Base-by-base conservation (phyloP, 2,888 invertebrate species). In the Panopea generosa region DNA sequence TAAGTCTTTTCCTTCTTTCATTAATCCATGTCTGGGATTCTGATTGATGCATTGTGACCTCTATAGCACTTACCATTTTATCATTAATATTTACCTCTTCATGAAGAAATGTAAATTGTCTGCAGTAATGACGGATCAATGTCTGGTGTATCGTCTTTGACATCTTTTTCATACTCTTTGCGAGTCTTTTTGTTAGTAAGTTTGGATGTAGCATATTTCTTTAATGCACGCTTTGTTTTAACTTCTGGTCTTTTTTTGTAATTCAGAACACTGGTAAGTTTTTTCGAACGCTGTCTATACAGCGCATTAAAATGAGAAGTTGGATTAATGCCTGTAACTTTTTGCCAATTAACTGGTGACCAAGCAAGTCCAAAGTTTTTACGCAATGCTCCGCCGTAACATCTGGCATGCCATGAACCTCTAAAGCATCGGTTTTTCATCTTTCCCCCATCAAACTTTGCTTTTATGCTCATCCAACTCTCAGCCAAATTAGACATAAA, bases 391-490 rank as follows among this genome's bases (percentile, higher is more conserved):
- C 45, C 45, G 20, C 45, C 45, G 16, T 45, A 45, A 6, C 45
- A 45, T 16, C 45, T 6, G 6, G 45, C 45, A 45, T 77, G 69
- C 78, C 79, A 84, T 11, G 83, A 77, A 2, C 76, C 76, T 18
- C 76, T 0, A 20, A 71, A 53, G 50, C 77, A 75, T 45, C 45
- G 16, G 20, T 45, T 45, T 3, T 9, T 45, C 3, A 45, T 20
- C 16, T 45, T 16, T n/a, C 45, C 20, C n/a, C 45, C 45, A 45
- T 45, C 45, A 4, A 45, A 45, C 16, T 45, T 45, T 6, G 7
- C 6, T 3, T n/a, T 6, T 6, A 45, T 45, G 6, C n/a, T 18
- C 45, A 45, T 45, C 45, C 45, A 45, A 16, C 45, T 45, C 16
- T 45, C 45, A 9, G n/a, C 16, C 6, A 45, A 20, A 20, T 45